Percentiles rank a stretch among this genome's conserved stretches.
Conservation (phyloP, 2,113 vertebrate genomes). For the Chionomys nivalis region DNA sequence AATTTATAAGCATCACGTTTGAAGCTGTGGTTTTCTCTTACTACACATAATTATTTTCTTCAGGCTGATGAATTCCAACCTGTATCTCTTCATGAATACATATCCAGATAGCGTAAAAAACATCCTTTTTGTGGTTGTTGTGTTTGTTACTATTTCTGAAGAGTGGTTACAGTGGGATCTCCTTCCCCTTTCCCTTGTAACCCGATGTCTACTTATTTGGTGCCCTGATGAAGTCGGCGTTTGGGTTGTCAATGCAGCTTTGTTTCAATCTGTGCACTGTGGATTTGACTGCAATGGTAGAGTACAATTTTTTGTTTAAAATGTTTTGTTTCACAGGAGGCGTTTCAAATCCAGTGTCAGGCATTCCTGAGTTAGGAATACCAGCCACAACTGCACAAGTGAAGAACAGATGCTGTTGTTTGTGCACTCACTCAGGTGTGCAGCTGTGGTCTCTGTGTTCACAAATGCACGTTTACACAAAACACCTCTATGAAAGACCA, state of each 20-base stretch:
- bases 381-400: constrained; percentile 75
- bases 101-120: constrained; percentile 22
- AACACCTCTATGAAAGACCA: constrained; percentile 76
- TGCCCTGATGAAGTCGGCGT: constrained; percentile 40
- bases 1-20: constrained; percentile 16
- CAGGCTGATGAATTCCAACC: constrained; percentile 72
- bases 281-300: constrained; percentile 74
- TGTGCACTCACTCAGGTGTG: constrained; percentile 76
- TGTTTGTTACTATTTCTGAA: constrained; percentile 71
- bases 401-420: constrained; percentile 36
- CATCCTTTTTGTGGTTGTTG: constrained; percentile 17
- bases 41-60: constrained; percentile 69
- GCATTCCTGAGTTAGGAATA: constrained; percentile 76
- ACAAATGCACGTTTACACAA: constrained; percentile 83
- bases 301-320: constrained; percentile 69
- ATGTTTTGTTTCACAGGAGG: constrained; percentile 82
- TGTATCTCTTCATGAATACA: constrained; percentile 75
- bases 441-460: constrained; percentile 80
- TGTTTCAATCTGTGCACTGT: constrained; percentile 72
- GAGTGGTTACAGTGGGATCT: constrained; percentile 11
- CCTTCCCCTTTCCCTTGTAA: constrained; percentile 49
- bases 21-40: constrained; percentile 44
- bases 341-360: constrained; percentile 85
- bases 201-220: constrained; percentile 27
- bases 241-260: constrained; percentile 64